Conservation (phyloP, 2,797 vertebrate species). For the Falco peregrinus region DNA sequence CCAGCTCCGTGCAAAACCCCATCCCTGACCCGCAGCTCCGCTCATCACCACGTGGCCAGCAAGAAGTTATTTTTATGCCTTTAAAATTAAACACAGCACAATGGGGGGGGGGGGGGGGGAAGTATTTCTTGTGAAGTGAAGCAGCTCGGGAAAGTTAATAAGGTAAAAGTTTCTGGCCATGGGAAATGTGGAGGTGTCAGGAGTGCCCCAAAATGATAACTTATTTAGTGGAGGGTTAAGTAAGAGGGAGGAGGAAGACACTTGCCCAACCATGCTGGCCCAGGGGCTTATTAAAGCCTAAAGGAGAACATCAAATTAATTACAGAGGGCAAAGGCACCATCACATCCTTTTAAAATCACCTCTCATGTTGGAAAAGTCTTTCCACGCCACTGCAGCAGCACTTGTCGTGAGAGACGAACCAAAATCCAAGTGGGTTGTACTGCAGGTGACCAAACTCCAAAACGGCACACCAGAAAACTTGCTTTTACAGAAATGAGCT, state of each 20-base stretch:
- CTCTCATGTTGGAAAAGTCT: background rate
- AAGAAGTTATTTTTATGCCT: background rate
- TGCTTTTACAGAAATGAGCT: background rate
- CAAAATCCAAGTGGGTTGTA: background rate
- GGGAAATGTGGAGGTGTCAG: background rate
- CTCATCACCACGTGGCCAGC: background rate
- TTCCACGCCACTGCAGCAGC: rapidly evolving
- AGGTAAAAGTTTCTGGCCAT: background rate
- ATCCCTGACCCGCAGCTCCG: background rate
- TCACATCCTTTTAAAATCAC: background rate
- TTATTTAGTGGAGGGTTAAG: background rate
- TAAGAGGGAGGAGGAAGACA: background rate
- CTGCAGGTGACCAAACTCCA: background rate
- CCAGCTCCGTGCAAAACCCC: background rate
- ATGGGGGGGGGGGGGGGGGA: too few species aligned
- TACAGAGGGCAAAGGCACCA: background rate
- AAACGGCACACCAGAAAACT: background rate
- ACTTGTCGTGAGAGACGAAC: rapidly evolving
- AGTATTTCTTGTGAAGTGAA: background rate
- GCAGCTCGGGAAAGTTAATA: background rate
- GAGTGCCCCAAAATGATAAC: background rate
- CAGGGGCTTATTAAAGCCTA: background rate
- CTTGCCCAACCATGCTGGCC: background rate
- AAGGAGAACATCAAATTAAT: background rate
- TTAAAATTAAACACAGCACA: background rate